A percentile compares a stretch with the other conserved stretches of the same genome.
phyloP scores from a whole-genome alignment of 2,797 vertebrate genomes.

The Mus spretus region DNA sequence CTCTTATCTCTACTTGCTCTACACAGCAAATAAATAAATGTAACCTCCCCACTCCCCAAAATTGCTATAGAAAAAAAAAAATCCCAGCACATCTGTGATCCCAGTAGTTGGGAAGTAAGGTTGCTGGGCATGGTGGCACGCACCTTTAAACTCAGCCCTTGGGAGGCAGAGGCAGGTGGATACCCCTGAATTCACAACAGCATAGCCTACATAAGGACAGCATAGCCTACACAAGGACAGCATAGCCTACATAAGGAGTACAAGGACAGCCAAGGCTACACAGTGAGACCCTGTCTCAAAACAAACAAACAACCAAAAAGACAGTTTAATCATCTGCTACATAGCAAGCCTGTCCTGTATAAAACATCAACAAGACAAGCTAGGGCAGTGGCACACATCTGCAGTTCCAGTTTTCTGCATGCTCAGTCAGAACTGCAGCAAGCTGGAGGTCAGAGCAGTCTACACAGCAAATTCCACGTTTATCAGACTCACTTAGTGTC shows the following conservation, averaged over 20 bases:
- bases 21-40: not conserved
- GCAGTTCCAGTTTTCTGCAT: too few species aligned
- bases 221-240: too few species aligned
- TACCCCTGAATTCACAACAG: not conserved
- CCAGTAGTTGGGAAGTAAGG: too few species aligned
- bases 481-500: not conserved
- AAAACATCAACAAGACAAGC: not conserved
- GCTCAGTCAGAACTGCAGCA: not conserved
- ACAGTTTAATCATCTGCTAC: not conserved
- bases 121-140: not conserved
- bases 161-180: not conserved
- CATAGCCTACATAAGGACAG: not conserved
- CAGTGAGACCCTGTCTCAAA: not conserved
- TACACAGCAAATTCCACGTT: not conserved
- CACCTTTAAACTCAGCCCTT: not conserved
- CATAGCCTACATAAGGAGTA: not conserved
- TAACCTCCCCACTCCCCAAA: not conserved
- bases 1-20: not conserved
- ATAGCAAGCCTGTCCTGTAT: not conserved
- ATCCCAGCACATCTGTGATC: not conserved
- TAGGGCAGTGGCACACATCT: not conserved
- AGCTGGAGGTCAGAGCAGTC: not conserved
- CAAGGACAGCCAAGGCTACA: not conserved
- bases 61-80: not conserved
- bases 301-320: not conserved